A percentile compares a stretch with the other conserved stretches of the same genome.
These are phyloP conservation scores for Mormyrus iriodes DNA, from an alignment of 2,113 vertebrate species.

Conservation along the genomic window DNA sequence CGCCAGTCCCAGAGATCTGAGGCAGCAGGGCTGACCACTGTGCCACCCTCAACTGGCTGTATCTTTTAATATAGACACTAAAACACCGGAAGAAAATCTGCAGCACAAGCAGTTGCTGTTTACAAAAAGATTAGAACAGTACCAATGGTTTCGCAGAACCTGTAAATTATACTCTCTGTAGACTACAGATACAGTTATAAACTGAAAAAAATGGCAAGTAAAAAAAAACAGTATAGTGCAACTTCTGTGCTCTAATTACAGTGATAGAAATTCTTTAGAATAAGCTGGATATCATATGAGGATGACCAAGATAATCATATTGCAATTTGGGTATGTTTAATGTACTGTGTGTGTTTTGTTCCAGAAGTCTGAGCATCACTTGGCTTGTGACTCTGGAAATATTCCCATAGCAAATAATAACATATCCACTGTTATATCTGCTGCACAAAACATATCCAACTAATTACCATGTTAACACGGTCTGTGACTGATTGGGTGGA, in stretches of 20 bases:
- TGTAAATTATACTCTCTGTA: not conserved
- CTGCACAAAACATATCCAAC: slow-evolving; percentile 80
- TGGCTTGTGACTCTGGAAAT: not conserved
- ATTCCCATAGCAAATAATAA: slow-evolving; percentile 70
- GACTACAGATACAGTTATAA: not conserved
- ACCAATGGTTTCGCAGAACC: not conserved
- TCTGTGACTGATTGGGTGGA: slow-evolving; percentile 82
- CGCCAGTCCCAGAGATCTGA: not conserved
- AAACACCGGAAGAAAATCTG: not conserved
- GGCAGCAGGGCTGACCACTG: not conserved
- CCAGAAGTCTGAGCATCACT: not conserved
- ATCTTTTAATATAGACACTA: not conserved
- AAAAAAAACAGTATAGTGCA: not conserved
- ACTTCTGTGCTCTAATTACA: not conserved
- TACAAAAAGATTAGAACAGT: not conserved
- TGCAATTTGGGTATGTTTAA: not conserved
- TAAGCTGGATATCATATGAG: not conserved
- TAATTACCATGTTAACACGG: slow-evolving; percentile 97
- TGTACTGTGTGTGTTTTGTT: not conserved
- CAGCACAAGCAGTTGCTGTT: not conserved
- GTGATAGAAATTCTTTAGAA: not conserved
- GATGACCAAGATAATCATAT: not conserved
- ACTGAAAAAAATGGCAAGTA: not conserved
- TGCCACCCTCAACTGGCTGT: not conserved
- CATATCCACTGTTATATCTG: slow-evolving; percentile 75